Evolutionary conservation across 2,797 vertebrate species (phyloP).

Genomic region (Masticophis lateralis): DNA sequence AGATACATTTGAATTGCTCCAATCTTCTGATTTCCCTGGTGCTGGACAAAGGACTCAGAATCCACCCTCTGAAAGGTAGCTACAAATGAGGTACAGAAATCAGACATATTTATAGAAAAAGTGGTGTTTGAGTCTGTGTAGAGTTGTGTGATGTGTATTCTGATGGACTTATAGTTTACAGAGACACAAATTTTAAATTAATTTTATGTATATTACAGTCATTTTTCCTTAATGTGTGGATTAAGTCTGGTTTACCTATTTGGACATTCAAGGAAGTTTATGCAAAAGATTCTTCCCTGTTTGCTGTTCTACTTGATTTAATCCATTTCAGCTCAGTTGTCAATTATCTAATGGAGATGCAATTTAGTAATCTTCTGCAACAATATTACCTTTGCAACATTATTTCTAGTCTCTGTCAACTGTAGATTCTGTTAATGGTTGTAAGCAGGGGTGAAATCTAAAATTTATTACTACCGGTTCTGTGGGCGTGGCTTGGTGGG

Average conservation of each 20-base stretch:
- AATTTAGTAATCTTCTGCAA: background rate
- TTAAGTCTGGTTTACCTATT: background rate
- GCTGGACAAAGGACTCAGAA: background rate
- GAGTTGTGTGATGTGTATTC: background rate
- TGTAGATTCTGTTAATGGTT: background rate
- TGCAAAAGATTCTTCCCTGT: background rate
- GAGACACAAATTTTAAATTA: background rate
- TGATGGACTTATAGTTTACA: background rate
- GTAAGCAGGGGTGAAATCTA: too few species aligned
- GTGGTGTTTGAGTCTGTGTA: background rate
- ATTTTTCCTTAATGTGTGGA: background rate
- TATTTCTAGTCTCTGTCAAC: background rate
- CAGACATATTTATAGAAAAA: background rate
- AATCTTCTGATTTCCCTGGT: background rate
- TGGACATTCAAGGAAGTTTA: background rate
- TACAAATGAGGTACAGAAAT: background rate
- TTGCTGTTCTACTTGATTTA: background rate
- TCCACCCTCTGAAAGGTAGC: background rate
- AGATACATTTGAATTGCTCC: background rate
- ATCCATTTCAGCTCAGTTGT: background rate
- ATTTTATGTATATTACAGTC: background rate
- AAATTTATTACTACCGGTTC: too few species aligned
- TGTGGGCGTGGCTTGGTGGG: too few species aligned
- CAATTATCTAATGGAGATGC: background rate
- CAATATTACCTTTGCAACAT: background rate